These are phyloP conservation scores for Pelosia muscerda DNA, from an alignment of 2,888 invertebrate species.

Conservation along the genomic window DNA sequence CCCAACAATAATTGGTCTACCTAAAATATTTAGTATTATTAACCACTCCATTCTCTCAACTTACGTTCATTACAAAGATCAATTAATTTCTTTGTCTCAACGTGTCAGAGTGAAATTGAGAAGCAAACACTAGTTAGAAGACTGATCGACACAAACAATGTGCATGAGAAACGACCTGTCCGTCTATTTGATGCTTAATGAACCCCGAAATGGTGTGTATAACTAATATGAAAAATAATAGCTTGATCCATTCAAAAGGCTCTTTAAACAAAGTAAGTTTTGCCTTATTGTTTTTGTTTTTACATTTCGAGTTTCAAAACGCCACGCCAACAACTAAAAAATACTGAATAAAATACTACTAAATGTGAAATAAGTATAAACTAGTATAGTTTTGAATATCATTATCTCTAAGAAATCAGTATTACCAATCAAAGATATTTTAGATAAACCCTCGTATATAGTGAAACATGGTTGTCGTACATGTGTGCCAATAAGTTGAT, in stretches of 20 bases:
- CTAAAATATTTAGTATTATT: background rate
- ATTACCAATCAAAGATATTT: background rate
- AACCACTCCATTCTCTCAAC: constrained; percentile 71
- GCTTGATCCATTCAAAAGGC: constrained; percentile 50
- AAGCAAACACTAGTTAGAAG: constrained; percentile 81
- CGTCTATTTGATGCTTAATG: constrained; percentile 74
- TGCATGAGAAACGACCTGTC: constrained; percentile 78
- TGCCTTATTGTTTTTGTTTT: constrained; percentile 3
- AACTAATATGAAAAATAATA: constrained; percentile 76
- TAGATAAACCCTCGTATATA: background rate
- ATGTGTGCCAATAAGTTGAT: no score
- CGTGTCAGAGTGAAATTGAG: constrained; percentile 84
- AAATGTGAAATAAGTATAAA: background rate
- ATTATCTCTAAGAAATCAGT: background rate
- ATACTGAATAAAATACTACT: background rate
- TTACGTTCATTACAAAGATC: constrained; percentile 81
- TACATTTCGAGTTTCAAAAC: background rate
- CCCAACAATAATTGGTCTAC: no score
- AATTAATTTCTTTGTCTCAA: constrained; percentile 85
- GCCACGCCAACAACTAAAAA: background rate
- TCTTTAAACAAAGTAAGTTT: constrained; percentile 16
- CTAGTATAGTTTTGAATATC: background rate
- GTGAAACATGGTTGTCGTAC: background rate
- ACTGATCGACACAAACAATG: constrained; percentile 75
- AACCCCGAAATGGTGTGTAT: constrained; percentile 73